Conservation (phyloP, 2,797 vertebrate genomes). For the Enteromius radiatus region DNA sequence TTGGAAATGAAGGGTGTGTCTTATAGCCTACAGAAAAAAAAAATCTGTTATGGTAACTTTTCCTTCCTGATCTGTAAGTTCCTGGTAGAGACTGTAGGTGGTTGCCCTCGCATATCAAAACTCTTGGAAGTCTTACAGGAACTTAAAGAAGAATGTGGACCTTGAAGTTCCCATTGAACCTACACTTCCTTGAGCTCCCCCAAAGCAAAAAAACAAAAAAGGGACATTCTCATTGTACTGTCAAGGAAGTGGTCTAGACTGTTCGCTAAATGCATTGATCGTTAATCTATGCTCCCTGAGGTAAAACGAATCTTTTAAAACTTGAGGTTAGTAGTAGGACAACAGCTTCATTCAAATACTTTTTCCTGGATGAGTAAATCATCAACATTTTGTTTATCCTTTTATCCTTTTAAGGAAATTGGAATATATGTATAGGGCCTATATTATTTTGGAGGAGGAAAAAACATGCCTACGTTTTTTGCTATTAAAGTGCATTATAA, state of each 20-base stretch:
- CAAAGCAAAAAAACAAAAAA: not conserved
- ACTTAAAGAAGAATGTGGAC: conserved; percentile 32
- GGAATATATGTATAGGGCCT: not conserved
- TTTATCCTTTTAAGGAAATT: not conserved
- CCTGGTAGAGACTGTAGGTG: conserved; percentile 41
- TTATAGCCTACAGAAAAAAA: not conserved
- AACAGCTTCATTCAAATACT: not conserved
- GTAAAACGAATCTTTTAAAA: not conserved
- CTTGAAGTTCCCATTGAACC: not conserved
- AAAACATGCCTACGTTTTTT: not conserved
- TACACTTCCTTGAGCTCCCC: conserved; percentile 31
- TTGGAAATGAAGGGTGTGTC: not conserved
- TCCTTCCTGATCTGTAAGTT: conserved; percentile 46
- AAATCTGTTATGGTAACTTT: conserved; percentile 3
- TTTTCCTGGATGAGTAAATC: not conserved
- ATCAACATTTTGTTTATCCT: not conserved
- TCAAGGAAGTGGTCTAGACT: conserved; percentile 8
- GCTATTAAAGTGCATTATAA: not conserved
- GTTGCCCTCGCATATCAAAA: conserved; percentile 1
- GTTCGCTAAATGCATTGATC: not conserved
- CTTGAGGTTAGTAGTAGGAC: not conserved
- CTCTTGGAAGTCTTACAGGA: conserved; percentile 32
- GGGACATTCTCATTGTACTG: not conserved
- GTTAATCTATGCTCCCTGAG: not conserved
- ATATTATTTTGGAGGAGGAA: no score